Conservation (phyloP, 1,140 invertebrate genomes). For the Drosophila littoralis region DNA sequence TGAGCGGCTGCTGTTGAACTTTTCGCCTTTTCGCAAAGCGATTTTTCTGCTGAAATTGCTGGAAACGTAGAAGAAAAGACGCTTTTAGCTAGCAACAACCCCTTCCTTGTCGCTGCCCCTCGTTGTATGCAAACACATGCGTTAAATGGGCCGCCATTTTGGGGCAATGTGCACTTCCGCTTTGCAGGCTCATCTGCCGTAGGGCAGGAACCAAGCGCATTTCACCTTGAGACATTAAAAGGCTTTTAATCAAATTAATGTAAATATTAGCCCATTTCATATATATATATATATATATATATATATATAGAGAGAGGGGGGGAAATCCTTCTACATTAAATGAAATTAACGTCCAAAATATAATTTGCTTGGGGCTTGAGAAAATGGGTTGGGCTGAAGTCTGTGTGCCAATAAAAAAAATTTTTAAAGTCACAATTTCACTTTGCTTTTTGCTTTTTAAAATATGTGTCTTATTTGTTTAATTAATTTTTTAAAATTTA, state of each 20-base stretch:
- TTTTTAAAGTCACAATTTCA: background rate
- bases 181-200: conserved; percentile 67
- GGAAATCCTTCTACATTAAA: background rate
- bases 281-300: background rate
- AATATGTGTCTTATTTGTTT: no score
- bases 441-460: no score
- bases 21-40: conserved; percentile 71
- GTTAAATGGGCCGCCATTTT: conserved; percentile 79
- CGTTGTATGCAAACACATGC: conserved; percentile 72
- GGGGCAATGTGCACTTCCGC: conserved; percentile 54
- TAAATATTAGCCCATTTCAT: conserved; percentile 63
- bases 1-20: conserved; percentile 78
- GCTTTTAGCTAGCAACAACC: conserved; percentile 24
- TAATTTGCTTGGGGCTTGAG: background rate
- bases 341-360: background rate
- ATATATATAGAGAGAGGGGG: no score
- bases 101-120: no score
- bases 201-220: conserved; percentile 29
- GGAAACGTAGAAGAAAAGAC: conserved; percentile 65
- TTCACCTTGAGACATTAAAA: conserved; percentile 77
- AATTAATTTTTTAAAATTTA: no score
- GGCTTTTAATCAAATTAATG: conserved; percentile 81
- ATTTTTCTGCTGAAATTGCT: conserved; percentile 79
- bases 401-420: no score
- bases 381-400: no score